Evolutionary conservation across 1,140 invertebrate genomes (phyloP).

Genomic region (Tetramorium alpestre): DNA sequence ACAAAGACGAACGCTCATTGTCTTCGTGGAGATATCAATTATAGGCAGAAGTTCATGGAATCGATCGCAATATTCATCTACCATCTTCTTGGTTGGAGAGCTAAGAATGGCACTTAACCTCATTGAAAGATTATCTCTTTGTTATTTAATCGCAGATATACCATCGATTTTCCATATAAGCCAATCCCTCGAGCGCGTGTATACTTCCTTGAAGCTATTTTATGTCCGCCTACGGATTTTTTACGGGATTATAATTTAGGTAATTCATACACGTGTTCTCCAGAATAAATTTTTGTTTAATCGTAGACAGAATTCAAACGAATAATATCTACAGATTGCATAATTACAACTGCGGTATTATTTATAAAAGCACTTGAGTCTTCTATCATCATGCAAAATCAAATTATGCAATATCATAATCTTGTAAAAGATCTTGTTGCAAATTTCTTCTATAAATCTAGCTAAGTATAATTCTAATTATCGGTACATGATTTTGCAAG

Average conservation of each 20-base stretch:
- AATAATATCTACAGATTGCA: background rate
- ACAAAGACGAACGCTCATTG: background rate
- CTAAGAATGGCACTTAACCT: constrained; percentile 49
- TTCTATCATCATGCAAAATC: background rate
- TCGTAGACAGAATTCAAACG: background rate
- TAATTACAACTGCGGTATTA: background rate
- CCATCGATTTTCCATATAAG: constrained; percentile 36
- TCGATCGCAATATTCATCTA: constrained; percentile 33
- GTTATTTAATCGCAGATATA: constrained; percentile 52
- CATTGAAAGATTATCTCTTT: constrained; percentile 51
- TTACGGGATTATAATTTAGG: background rate
- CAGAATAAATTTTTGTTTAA: background rate
- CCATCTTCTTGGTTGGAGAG: background rate
- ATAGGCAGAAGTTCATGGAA: constrained; percentile 32
- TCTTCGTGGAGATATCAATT: constrained; percentile 44
- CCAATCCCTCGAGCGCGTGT: background rate
- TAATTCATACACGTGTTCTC: background rate
- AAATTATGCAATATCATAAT: background rate
- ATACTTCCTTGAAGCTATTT: background rate
- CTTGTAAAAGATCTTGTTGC: background rate
- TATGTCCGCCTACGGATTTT: background rate
- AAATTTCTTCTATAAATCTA: background rate
- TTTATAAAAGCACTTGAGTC: background rate
- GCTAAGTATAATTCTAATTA: background rate
- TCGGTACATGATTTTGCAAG: background rate